Evolutionary conservation across 2,888 invertebrate genomes (phyloP).

Genomic region (Hypsopygia costalis): DNA sequence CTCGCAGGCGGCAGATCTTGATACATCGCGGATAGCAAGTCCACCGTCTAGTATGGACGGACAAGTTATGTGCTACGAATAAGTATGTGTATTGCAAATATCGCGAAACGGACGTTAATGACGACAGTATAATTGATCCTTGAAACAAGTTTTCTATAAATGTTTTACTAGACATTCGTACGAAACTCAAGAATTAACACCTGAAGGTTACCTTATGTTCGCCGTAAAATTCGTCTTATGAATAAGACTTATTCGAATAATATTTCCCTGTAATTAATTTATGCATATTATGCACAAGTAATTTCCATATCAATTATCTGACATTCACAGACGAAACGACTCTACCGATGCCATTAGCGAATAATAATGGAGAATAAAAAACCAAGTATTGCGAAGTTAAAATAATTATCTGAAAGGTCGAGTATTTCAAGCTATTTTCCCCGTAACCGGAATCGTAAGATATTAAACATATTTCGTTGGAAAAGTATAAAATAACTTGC

Average conservation of each 20-base stretch:
- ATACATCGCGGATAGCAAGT: constrained; percentile 1
- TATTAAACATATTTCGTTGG: too few relatives aligned
- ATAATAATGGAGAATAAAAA: background rate
- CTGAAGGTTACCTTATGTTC: too few relatives aligned
- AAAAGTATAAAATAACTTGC: too few relatives aligned
- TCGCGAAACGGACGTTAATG: constrained; percentile 7
- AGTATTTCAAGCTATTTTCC: too few relatives aligned
- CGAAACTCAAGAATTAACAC: too few relatives aligned
- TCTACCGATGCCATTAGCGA: background rate
- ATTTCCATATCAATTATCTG: background rate
- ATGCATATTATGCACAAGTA: background rate
- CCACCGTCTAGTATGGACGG: constrained; percentile 5
- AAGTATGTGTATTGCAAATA: constrained; percentile 3
- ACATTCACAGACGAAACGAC: background rate
- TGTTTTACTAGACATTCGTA: too few relatives aligned
- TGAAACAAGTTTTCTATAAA: constrained; percentile 1
- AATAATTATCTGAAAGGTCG: background rate
- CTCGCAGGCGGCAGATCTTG: constrained; percentile 22
- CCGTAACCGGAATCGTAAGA: background rate
- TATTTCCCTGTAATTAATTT: too few relatives aligned
- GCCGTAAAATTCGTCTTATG: too few relatives aligned
- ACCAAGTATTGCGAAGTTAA: background rate
- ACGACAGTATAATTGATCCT: constrained; percentile 3
- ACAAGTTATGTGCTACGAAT: too few relatives aligned
- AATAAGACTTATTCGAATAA: too few relatives aligned